Conservation (phyloP, 1,140 invertebrate species). For the Eriocheir sinensis region DNA sequence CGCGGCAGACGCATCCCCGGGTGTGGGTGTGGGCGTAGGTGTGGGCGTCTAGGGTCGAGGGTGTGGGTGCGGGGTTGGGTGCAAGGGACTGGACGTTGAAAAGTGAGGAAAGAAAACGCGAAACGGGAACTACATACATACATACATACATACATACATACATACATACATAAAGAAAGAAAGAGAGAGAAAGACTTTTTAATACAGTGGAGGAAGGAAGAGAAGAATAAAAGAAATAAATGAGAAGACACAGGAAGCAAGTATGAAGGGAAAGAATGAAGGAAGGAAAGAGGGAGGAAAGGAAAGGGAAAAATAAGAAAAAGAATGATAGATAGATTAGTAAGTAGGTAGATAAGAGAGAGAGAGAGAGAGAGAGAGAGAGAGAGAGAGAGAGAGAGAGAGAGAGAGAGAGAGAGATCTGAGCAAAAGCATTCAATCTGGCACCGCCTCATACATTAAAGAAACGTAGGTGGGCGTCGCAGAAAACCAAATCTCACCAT, state of each 20-base stretch:
- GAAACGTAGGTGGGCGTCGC: too few relatives aligned
- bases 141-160: not conserved
- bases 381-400: slow-evolving; percentile 61
- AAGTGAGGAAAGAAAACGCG: not conserved
- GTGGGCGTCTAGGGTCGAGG: not conserved
- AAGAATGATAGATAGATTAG: too few relatives aligned
- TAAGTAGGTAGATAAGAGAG: not conserved
- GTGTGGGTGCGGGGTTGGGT: slow-evolving; percentile 1
- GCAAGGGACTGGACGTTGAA: not conserved
- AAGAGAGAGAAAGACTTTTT: slow-evolving; percentile 60
- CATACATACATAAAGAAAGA: not conserved
- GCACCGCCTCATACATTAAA: too few relatives aligned
- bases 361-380: slow-evolving; percentile 17
- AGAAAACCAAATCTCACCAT: too few relatives aligned
- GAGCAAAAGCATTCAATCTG: too few relatives aligned
- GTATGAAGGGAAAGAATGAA: not conserved
- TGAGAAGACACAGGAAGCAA: not conserved
- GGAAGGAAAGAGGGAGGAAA: not conserved
- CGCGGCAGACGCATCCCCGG: not conserved
- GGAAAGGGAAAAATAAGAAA: not conserved
- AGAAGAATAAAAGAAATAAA: not conserved
- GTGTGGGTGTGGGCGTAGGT: slow-evolving; percentile 46
- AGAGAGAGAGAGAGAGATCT: not conserved
- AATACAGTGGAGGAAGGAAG: not conserved
- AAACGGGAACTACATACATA: not conserved